phyloP scores from a whole-genome alignment of 2,797 vertebrate genomes.

The Danio choprae region DNA sequence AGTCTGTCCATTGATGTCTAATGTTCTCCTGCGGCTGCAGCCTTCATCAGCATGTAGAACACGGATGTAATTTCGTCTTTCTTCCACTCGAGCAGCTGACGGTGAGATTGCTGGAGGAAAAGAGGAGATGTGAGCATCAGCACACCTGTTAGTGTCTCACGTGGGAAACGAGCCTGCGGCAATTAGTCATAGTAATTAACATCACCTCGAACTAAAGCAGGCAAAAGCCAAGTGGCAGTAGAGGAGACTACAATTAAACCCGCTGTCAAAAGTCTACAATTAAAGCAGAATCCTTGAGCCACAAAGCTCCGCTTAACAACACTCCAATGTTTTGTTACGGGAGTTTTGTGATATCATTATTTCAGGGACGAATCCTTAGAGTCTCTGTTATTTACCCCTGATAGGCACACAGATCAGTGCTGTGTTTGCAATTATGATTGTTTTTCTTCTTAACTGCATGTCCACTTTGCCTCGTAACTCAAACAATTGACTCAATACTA shows the following conservation, averaged over 20 bases:
- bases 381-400: neutral
- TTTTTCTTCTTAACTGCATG: neutral
- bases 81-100: neutral
- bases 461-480: neutral
- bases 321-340: neutral
- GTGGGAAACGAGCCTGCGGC: slow-evolving; percentile 31
- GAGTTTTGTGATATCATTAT: slow-evolving; percentile 33
- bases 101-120: neutral
- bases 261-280: slow-evolving; percentile 33
- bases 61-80: slow-evolving; percentile 1
- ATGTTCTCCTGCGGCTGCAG: neutral
- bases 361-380: slow-evolving; percentile 8
- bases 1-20: neutral
- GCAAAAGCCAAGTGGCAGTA: slow-evolving; percentile 28
- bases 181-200: slow-evolving; percentile 46
- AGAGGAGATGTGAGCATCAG: neutral
- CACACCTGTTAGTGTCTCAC: slow-evolving; percentile 41
- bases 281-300: slow-evolving; percentile 2
- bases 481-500: neutral
- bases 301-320: slow-evolving; percentile 11
- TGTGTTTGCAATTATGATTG: neutral
- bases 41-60: slow-evolving; percentile 1
- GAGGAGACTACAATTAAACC: slow-evolving; percentile 27
- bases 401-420: neutral
- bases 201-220: slow-evolving; percentile 27